Conservation (phyloP, 2,888 invertebrate genomes). For the Liopterus haemorrhoidalis region DNA sequence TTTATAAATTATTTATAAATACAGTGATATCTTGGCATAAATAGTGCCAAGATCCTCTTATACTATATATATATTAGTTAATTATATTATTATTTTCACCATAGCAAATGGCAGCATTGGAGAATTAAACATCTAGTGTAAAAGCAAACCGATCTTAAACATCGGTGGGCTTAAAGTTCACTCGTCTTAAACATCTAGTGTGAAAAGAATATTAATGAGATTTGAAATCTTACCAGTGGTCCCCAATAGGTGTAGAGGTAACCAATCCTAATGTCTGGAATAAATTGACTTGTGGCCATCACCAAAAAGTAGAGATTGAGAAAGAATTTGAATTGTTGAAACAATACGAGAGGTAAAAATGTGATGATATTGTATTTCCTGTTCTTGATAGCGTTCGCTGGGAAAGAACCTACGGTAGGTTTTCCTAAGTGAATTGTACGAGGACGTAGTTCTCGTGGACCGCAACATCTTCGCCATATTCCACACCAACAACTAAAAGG, state of each 20-base stretch:
- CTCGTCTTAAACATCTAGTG: background rate
- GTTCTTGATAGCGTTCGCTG: slow-evolving; percentile 94
- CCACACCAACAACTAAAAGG: slow-evolving; percentile 68
- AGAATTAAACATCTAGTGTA: too few relatives aligned
- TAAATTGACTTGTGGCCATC: slow-evolving; percentile 97
- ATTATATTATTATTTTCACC: too few relatives aligned
- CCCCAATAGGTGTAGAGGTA: slow-evolving; percentile 99
- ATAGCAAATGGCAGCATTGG: too few relatives aligned
- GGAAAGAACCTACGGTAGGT: slow-evolving; percentile 74
- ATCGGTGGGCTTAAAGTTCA: too few relatives aligned
- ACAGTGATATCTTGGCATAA: too few relatives aligned
- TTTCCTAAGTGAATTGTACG: slow-evolving; percentile 74
- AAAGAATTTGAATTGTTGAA: slow-evolving; percentile 98
- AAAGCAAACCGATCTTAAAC: too few relatives aligned
- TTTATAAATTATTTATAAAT: too few relatives aligned
- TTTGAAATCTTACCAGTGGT: slow-evolving; percentile 77
- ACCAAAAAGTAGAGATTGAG: slow-evolving; percentile 95
- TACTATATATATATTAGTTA: too few relatives aligned
- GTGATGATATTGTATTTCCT: slow-evolving; percentile 94
- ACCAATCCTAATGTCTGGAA: slow-evolving; percentile 93
- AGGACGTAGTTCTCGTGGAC: slow-evolving; percentile 67
- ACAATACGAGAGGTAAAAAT: slow-evolving; percentile 86
- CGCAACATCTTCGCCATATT: slow-evolving; percentile 66
- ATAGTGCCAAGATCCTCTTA: too few relatives aligned
- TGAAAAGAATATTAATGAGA: too few relatives aligned